Evolutionary conservation across 1,140 invertebrate genomes (phyloP).

Genomic region (Dinoponera quadriceps): DNA sequence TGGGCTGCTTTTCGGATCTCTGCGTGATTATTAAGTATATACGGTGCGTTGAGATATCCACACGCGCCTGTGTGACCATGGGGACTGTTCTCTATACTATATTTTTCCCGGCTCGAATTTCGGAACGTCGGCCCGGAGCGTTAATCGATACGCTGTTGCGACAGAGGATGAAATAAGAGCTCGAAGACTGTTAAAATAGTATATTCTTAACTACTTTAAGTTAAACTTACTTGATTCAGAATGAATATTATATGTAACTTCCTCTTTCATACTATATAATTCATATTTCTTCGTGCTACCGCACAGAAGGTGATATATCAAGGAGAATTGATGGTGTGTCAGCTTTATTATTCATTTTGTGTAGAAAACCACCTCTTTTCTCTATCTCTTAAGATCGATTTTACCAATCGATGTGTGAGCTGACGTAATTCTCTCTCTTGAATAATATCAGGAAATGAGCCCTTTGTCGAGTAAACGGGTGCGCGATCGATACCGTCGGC

Average conservation of each 20-base stretch:
- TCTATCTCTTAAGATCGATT: neutral
- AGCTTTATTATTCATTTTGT: neutral
- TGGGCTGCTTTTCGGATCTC: slow-evolving; percentile 29
- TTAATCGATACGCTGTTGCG: neutral
- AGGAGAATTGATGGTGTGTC: neutral
- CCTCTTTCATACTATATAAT: too few species aligned
- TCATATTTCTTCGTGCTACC: neutral
- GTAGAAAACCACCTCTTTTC: neutral
- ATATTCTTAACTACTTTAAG: slow-evolving; percentile 1
- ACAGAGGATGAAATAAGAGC: neutral
- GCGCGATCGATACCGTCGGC: slow-evolving; percentile 34
- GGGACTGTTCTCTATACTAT: neutral
- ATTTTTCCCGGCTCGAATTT: slow-evolving; percentile 20
- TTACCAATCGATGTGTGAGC: neutral
- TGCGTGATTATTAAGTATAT: slow-evolving; percentile 38
- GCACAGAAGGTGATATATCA: neutral
- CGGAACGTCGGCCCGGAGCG: neutral
- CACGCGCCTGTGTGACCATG: neutral
- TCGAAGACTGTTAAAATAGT: neutral
- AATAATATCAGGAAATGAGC: slow-evolving; percentile 30
- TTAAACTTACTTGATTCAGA: too few species aligned
- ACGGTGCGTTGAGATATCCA: neutral
- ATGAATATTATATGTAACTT: neutral
- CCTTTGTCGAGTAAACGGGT: slow-evolving; percentile 21
- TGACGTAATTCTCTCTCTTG: slow-evolving; percentile 1